Base-by-base conservation (phyloP, 64 coral and sea anemone genomes). In the Platygyra sinensis region DNA sequence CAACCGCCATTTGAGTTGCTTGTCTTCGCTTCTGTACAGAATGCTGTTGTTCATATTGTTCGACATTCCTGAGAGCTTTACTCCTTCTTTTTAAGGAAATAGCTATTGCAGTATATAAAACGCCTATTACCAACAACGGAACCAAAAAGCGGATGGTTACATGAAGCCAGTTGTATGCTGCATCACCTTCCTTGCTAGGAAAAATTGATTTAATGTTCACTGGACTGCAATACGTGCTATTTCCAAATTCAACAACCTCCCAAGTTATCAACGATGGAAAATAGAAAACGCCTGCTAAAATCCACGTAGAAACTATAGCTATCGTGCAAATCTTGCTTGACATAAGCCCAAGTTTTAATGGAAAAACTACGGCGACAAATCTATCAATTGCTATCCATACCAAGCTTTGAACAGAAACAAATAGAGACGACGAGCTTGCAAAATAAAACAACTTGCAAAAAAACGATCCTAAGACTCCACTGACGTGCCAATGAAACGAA, bases 341-440 rank as follows among this genome's bases (percentile, higher is more conserved):
- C n/a, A n/a, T n/a, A n/a, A n/a, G n/a, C n/a, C n/a, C n/a, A n/a
- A n/a, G n/a, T n/a, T n/a, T n/a, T n/a, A n/a, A n/a, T n/a, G n/a
- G n/a, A n/a, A n/a, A n/a, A n/a, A n/a, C n/a, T n/a, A n/a, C n/a
- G n/a, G n/a, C n/a, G n/a, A n/a, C n/a, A n/a, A n/a, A n/a, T n/a
- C n/a, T n/a, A n/a, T n/a, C n/a, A 76, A 76, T 42, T 42, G 73
- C 73, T 42, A 76, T 76, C 73, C 73, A 76, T 36, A 76, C 73
- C 18, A 76, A 22, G 38, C 32, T 76, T 76, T 76, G 73, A 42
- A 32, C 15, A 18, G 73, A 42, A 42, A 76, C 73, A 38, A 42
- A 5, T 8, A 42, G 4, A 17, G 73, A 76, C 30, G 49, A 2
- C 20, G 17, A 15, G 7, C 33, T 39, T 42, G 32, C 20, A 22